A percentile compares a stretch with the other conserved stretches of the same genome.
Evolutionary conservation across 2,888 invertebrate genomes (phyloP).

Genomic region (Caenorhabditis virilis): DNA sequence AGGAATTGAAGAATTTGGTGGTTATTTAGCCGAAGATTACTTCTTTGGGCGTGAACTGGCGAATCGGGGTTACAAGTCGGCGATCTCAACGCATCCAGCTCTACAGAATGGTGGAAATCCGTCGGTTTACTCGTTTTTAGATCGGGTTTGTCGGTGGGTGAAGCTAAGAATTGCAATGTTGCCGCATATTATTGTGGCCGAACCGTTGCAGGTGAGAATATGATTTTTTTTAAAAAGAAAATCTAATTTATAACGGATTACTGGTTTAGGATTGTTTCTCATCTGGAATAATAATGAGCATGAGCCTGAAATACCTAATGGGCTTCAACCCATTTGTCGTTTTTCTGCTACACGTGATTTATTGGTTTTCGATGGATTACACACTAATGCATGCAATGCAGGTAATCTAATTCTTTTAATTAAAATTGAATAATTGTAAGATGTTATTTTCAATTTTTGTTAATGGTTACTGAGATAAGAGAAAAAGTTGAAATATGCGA

Average conservation of each 20-base stretch:
- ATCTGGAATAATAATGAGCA: conserved; percentile 86
- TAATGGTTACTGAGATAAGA: too few relatives aligned
- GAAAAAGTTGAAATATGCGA: too few relatives aligned
- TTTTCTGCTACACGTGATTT: conserved; percentile 87
- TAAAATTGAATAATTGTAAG: neutral
- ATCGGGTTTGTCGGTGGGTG: conserved; percentile 79
- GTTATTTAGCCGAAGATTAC: conserved; percentile 96
- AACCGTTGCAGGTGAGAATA: conserved; percentile 76
- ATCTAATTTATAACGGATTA: neutral
- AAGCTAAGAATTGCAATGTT: conserved; percentile 93
- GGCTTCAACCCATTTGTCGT: conserved; percentile 81
- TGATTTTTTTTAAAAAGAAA: neutral
- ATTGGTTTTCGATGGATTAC: conserved; percentile 97
- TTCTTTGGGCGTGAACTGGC: conserved; percentile 90
- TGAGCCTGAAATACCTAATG: conserved; percentile 83
- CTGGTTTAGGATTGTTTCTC: conserved; percentile 83
- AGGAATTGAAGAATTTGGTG: conserved; percentile 86
- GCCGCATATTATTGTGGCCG: conserved; percentile 85
- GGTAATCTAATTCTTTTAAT: conserved; percentile 69
- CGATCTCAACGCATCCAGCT: conserved; percentile 89
- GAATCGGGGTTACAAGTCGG: conserved; percentile 81
- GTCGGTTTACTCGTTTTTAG: conserved; percentile 67
- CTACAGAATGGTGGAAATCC: conserved; percentile 82
- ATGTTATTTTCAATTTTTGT: too few relatives aligned
- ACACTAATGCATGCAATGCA: conserved; percentile 85